Conservation (phyloP, 1,140 invertebrate species). For the Scaptomyza graminum region DNA sequence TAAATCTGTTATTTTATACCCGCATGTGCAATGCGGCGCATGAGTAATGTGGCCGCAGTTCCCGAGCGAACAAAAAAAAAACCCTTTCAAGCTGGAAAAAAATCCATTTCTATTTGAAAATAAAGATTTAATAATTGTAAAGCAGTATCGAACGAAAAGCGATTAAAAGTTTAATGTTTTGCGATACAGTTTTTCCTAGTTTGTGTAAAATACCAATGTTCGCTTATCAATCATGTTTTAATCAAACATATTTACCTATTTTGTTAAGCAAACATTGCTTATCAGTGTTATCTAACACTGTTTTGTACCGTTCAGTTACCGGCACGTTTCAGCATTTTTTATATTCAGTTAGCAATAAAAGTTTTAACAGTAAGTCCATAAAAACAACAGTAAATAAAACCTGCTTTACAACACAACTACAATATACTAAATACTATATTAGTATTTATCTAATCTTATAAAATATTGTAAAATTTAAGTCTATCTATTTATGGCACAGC, state of each 20-base stretch:
- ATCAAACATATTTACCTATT: no score
- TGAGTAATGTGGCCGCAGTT: slow-evolving; percentile 69
- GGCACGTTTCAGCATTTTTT: no score
- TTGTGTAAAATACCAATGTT: no score
- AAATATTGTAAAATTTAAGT: neutral
- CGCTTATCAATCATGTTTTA: no score
- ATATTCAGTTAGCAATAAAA: neutral
- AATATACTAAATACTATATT: neutral
- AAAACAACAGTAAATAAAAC: neutral
- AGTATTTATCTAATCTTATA: neutral
- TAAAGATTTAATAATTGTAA: neutral
- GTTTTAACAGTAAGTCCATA: neutral
- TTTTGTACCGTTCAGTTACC: no score
- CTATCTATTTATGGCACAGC: neutral
- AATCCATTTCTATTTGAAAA: neutral
- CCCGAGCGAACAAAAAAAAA: neutral
- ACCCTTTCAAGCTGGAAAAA: slow-evolving; percentile 8
- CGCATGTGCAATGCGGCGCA: slow-evolving; percentile 73
- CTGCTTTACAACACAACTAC: neutral
- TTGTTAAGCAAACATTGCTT: no score
- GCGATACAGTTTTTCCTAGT: no score
- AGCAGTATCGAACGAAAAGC: no score
- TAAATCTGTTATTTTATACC: slow-evolving; percentile 82
- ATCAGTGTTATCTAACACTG: no score
- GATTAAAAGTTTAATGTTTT: no score